phyloP scores from a whole-genome alignment of 2,797 vertebrate genomes.

The Coranthus polyacanthus region DNA sequence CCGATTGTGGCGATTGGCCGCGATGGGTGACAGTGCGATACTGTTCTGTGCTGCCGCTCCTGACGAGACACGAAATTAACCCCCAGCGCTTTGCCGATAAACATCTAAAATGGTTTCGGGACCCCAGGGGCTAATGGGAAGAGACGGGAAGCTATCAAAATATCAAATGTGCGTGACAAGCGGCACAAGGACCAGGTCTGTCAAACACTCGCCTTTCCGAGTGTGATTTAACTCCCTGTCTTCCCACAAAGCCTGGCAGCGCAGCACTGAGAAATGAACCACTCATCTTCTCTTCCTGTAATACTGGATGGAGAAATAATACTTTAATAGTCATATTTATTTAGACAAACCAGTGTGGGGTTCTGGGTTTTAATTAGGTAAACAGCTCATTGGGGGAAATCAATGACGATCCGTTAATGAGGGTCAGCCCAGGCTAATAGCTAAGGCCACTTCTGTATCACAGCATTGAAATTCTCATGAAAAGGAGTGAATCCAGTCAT shows the following conservation, averaged over 20 bases:
- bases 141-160: constrained; percentile 85
- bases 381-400: constrained; percentile 71
- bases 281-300: constrained; percentile 22
- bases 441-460: constrained; percentile 46
- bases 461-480: constrained; percentile 38
- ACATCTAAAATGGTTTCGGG: constrained; percentile 86
- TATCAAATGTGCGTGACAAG: constrained; percentile 84
- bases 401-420: constrained; percentile 72
- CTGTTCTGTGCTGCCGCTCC: constrained; percentile 67
- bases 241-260: constrained; percentile 47
- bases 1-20: constrained; percentile 65
- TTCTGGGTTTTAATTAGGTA: constrained; percentile 74
- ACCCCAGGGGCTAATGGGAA: constrained; percentile 84
- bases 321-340: constrained; percentile 73
- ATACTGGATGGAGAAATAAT: constrained; percentile 20
- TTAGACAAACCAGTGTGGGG: constrained; percentile 48
- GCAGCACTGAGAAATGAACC: constrained; percentile 49
- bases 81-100: constrained; percentile 82
- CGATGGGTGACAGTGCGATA: constrained; percentile 73
- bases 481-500: constrained; percentile 53
- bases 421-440: constrained; percentile 74
- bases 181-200: constrained; percentile 83
- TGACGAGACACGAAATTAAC: constrained; percentile 85
- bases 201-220: constrained; percentile 74
- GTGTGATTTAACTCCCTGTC: constrained; percentile 72